A percentile compares a stretch with the other conserved stretches of the same genome.
Conservation (phyloP, 2,888 invertebrate species). For the Apotomis turbidana region DNA sequence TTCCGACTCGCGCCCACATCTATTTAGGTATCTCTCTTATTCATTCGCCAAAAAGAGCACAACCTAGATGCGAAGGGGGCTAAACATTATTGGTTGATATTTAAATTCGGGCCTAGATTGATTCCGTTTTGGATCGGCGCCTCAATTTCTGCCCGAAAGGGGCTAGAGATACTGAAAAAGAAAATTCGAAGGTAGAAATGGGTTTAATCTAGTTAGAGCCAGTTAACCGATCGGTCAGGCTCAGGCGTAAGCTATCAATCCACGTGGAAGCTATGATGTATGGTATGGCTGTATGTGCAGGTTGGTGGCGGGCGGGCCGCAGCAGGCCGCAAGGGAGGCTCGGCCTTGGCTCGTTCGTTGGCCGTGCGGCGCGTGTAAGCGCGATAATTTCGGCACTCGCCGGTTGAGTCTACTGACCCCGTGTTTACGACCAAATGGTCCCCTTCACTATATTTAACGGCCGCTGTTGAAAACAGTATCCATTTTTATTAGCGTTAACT, state of each 20-base stretch:
- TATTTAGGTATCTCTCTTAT: conserved; percentile 41
- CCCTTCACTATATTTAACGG: conserved; percentile 80
- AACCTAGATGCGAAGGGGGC: conserved; percentile 30
- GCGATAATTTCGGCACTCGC: conserved; percentile 83
- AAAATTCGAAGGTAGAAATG: not conserved
- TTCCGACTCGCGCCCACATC: conserved; percentile 53
- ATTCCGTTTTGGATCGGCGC: not conserved
- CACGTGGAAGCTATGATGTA: conserved; percentile 14
- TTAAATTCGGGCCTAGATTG: not conserved
- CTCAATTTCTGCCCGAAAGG: not conserved
- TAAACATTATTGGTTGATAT: conserved; percentile 23
- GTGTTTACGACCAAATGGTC: conserved; percentile 79
- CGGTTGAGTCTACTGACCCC: conserved; percentile 82
- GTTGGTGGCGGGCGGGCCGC: conserved; percentile 48
- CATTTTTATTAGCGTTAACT: conserved; percentile 38
- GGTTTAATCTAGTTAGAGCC: conserved; percentile 13
- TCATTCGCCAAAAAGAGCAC: conserved; percentile 28
- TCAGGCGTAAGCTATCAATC: conserved; percentile 20
- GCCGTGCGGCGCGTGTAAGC: conserved; percentile 75
- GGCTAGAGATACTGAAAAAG: not conserved
- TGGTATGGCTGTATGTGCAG: conserved; percentile 36
- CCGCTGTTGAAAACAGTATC: conserved; percentile 42
- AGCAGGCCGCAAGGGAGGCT: conserved; percentile 47
- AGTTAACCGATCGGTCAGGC: conserved; percentile 13
- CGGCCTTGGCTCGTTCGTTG: conserved; percentile 80